These are phyloP conservation scores for Digitonthophagus gazella DNA, from an alignment of 2,888 invertebrate genomes.

Conservation along the genomic window DNA sequence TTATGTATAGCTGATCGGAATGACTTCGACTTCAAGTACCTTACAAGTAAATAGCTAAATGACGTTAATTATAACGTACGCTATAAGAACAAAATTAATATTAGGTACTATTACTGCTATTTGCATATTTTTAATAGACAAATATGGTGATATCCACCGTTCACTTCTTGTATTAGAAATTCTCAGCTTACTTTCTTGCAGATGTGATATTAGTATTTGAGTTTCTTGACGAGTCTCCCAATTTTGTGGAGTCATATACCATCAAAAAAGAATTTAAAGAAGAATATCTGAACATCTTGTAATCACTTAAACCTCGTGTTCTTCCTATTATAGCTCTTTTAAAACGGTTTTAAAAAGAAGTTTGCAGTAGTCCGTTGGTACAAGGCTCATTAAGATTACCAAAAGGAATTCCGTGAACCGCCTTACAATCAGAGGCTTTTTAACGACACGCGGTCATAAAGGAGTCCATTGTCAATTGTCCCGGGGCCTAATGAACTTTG, in stretches of 20 bases:
- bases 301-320: not conserved
- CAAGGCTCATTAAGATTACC: not conserved
- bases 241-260: no score
- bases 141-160: no score
- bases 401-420: not conserved
- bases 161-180: no score
- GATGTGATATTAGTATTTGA: no score
- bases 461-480: conserved; percentile 21
- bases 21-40: not conserved
- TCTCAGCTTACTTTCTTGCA: no score
- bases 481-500: conserved; percentile 25
- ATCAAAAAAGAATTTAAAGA: no score
- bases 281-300: no score
- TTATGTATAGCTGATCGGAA: not conserved
- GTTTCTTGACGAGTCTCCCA: no score
- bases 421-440: not conserved
- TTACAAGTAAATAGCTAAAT: not conserved
- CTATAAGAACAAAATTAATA: not conserved
- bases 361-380: not conserved
- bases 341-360: not conserved
- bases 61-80: not conserved
- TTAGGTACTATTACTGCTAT: not conserved
- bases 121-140: not conserved
- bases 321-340: not conserved
- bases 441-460: conserved; percentile 16